Base-by-base conservation (phyloP, 2,113 vertebrate genomes). In the Phodopus roborovskii region DNA sequence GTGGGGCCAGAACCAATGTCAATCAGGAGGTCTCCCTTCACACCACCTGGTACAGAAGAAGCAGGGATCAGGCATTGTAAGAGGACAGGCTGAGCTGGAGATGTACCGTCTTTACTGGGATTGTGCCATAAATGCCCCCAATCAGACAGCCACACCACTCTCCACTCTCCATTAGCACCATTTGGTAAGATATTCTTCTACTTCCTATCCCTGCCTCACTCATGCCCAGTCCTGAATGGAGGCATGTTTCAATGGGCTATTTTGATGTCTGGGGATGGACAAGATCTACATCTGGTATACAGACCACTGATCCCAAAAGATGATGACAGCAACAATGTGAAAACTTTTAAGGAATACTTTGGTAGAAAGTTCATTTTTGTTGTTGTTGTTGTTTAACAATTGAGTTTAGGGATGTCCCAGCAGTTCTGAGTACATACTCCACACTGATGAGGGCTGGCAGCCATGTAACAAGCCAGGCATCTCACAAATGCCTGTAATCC, bases 1-100 rank as follows among this genome's bases (percentile, higher is more conserved):
- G 97, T 93, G 48, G 98, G 98, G 8, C 98, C 98, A 19, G 97
- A 98, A 64, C 98, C 98, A 11, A 98, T 98, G 13, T 98, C 98
- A 17, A 98, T 96, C 89, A 98, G 96, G 58, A 96, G 98, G 60
- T 97, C 68, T 3, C 98, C 98, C 66, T 90, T 98, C 30, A 98
- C 83, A 12, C 78, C 85, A 20, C 97, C 98, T 98, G 91, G 64
- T 68, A 58, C 5, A 33, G 15, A 45, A 0, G 73, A 20, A 13
- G 74, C 36, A 17, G 7, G 7, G 15, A 13, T 50, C 39, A 89
- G 58, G 17, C 0, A 7, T 78, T 20, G 10, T 1, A 4, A 3
- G 1, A 28, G 0, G 7, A 15, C 0, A 0, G 26, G 42, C 15
- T 60, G 48, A 87, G 85, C n/a, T 42, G 28, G 45, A 4, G n/a